Evolutionary conservation across 2,113 vertebrate genomes (phyloP), one percentile per base, ranked within the genome.

Genomic region (Oryzias javanicus): DNA sequence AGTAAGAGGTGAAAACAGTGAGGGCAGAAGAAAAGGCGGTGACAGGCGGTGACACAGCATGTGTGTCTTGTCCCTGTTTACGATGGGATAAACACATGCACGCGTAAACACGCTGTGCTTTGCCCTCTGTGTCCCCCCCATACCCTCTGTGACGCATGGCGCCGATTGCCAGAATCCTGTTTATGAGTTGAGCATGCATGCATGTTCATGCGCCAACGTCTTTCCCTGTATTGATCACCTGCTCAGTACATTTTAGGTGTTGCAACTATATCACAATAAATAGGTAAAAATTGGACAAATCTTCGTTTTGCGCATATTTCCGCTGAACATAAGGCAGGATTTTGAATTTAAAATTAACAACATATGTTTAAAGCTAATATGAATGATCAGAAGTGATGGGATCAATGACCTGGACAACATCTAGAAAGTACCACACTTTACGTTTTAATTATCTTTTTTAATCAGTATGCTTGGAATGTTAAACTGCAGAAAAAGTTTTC

Each of bases 61-160:
- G 81, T 70, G 79, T 76, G 74, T 83, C 58, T 71, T 50, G 78
- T 74, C 82, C 67, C 62, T 85, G 85, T 87, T 88, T 89, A 87
- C 59, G 62, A 84, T 14, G 47, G 64, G 79, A 85, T 86, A 84
- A 82, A 76, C 79, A 54, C 57, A 66, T 78, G 52, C 64, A 77
- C 79, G 52, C 64, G 63, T 66, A 72, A 78, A 76, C 82, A 72
- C 42, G 18, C 77, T 59, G 66, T 14, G 66, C 79, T 63, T 62
- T 83, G 81, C 74, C 74, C 85, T 84, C 79, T 70, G 50, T 72
- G 70, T 73, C 79, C 79, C 65, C 70, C 77, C 56, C 55, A 42
- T 58, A 62, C 63, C 67, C 76, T 64, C 76, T 71, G 69, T 75
- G 77, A 76, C 44, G 60, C 73, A 68, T 62, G 49, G 59, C 16